These are phyloP conservation scores for Camponotus fellah DNA, from an alignment of 2,888 invertebrate genomes.

Conservation along the genomic window DNA sequence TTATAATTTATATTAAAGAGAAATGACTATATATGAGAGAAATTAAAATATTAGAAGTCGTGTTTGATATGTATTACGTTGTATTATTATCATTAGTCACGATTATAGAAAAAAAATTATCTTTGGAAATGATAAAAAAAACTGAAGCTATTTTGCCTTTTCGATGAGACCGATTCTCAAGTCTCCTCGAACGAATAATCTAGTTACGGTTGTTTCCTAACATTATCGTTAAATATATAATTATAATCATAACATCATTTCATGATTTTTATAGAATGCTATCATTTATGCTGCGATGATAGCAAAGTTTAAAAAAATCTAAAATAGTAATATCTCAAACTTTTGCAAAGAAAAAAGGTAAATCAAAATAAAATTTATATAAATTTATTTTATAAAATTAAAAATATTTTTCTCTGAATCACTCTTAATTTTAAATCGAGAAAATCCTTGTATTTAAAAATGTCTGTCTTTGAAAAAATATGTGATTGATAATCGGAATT, in stretches of 20 bases:
- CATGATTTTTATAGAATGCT: neutral
- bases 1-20: no score
- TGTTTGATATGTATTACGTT: neutral
- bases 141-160: neutral
- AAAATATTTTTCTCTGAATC: neutral
- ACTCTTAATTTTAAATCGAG: neutral
- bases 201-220: neutral
- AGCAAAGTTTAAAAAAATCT: neutral
- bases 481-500: constrained; percentile 6
- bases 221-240: neutral
- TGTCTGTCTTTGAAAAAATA: neutral
- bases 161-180: neutral
- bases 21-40: neutral
- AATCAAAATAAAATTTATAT: constrained; percentile 23
- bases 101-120: neutral
- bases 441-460: neutral
- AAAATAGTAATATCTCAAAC: constrained; percentile 2
- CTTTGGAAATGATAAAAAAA: neutral
- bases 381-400: constrained; percentile 12
- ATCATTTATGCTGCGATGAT: neutral
- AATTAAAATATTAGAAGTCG: neutral
- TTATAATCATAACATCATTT: neutral
- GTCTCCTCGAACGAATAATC: constrained; percentile 5
- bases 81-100: neutral
- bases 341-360: neutral